Evolutionary conservation across 2,888 invertebrate genomes (phyloP).

Genomic region (Horisme vitalbata): DNA sequence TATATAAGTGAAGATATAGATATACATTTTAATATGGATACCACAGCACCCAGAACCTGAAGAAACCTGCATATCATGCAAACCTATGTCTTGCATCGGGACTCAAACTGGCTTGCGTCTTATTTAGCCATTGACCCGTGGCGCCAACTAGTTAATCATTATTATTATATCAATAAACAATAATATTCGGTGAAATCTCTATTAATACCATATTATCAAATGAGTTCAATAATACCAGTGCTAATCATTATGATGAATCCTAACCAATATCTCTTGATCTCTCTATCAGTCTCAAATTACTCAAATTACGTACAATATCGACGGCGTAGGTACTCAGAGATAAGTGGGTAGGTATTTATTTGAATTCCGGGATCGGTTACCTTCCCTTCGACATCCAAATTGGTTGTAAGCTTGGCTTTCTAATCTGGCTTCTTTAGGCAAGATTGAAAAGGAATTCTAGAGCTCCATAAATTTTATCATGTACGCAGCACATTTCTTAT

Average conservation of each 20-base stretch:
- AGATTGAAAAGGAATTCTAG: not conserved
- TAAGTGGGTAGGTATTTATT: constrained; percentile 17
- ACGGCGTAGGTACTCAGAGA: constrained; percentile 18
- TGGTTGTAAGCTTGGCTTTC: constrained; percentile 5
- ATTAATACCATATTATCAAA: no score
- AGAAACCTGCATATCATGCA: no score
- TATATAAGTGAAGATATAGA: no score
- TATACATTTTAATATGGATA: no score
- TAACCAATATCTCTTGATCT: constrained; percentile 30
- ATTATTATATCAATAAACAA: no score
- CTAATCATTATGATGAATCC: constrained; percentile 25
- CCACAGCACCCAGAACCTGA: no score
- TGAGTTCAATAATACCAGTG: constrained; percentile 16
- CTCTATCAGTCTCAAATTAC: constrained; percentile 29
- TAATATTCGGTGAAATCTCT: no score
- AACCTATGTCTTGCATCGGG: no score
- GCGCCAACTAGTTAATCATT: no score
- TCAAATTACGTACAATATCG: constrained; percentile 29
- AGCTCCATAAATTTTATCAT: no score
- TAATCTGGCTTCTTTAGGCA: constrained; percentile 2
- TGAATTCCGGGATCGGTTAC: constrained; percentile 17
- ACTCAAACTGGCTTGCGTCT: no score
- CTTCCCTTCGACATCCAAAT: constrained; percentile 1
- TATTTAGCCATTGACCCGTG: no score
- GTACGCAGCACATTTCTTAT: not conserved